A percentile compares a stretch with the other conserved stretches of the same genome.
Conservation (phyloP, 2,888 invertebrate species). For the Galeruca laticollis region DNA sequence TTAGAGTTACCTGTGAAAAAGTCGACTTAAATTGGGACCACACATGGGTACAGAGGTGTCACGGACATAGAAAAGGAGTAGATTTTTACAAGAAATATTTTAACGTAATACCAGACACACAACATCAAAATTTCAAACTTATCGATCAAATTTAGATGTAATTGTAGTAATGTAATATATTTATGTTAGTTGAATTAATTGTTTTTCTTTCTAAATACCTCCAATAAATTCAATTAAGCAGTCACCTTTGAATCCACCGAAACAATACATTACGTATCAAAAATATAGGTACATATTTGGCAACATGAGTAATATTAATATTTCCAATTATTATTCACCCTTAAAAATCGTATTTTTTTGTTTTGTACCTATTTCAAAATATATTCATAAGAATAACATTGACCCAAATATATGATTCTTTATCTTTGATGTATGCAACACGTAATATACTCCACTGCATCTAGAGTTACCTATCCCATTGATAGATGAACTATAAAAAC, state of each 20-base stretch:
- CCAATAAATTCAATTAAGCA: not conserved
- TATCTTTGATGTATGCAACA: not conserved
- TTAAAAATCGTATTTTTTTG: no score
- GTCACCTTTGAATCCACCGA: no score
- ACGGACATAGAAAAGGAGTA: conserved; percentile 74
- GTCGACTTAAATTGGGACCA: conserved; percentile 84
- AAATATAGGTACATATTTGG: no score
- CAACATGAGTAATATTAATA: no score
- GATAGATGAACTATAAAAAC: no score
- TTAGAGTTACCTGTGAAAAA: conserved; percentile 85
- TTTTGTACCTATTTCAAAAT: no score
- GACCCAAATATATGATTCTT: no score
- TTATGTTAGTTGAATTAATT: conserved; percentile 3
- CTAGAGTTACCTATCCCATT: not conserved
- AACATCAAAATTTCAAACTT: conserved; percentile 83
- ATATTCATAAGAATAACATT: no score
- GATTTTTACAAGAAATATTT: conserved; percentile 86
- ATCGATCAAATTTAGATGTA: conserved; percentile 75
- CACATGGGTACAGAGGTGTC: conserved; percentile 77
- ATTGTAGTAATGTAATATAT: conserved; percentile 31
- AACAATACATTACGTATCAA: not conserved
- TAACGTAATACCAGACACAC: conserved; percentile 83
- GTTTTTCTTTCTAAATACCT: not conserved
- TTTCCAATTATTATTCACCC: no score
- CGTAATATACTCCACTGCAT: not conserved